Conservation (phyloP, 1,140 invertebrate genomes). For the Hormaphis cornu region DNA sequence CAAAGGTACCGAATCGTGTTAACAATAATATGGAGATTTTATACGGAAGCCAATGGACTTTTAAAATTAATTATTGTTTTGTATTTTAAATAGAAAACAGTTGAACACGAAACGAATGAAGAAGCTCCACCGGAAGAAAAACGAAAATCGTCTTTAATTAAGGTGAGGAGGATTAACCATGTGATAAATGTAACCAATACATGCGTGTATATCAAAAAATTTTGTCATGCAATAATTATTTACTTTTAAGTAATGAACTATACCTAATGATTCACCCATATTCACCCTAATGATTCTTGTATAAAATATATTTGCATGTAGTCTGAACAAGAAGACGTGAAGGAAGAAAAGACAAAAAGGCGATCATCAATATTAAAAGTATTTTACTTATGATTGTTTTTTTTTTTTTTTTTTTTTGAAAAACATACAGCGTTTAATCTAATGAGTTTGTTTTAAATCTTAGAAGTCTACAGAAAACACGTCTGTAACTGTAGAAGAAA, state of each 20-base stretch:
- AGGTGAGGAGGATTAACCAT: background rate
- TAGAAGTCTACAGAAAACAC: slow-evolving; percentile 2
- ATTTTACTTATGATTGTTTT: background rate
- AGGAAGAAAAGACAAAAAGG: slow-evolving; percentile 11
- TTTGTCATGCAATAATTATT: too few relatives aligned
- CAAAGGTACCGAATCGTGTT: background rate
- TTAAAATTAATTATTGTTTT: too few relatives aligned
- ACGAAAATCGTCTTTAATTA: slow-evolving; percentile 22
- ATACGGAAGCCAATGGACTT: too few relatives aligned
- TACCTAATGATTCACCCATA: too few relatives aligned
- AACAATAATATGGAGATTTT: background rate
- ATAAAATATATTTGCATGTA: too few relatives aligned
- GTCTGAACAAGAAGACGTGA: background rate
- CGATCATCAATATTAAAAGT: slow-evolving; percentile 6
- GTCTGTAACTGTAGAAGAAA: background rate
- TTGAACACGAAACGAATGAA: slow-evolving; percentile 20
- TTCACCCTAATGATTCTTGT: too few relatives aligned
- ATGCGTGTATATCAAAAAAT: too few relatives aligned
- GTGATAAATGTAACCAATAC: too few relatives aligned
- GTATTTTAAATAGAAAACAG: slow-evolving; percentile 17
- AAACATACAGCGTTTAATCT: background rate
- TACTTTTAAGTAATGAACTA: too few relatives aligned
- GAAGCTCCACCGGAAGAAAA: slow-evolving; percentile 26
- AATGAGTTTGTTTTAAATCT: background rate
- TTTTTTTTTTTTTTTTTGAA: too few relatives aligned